Conservation (phyloP, 1,140 invertebrate genomes). For the Bombus confusus region DNA sequence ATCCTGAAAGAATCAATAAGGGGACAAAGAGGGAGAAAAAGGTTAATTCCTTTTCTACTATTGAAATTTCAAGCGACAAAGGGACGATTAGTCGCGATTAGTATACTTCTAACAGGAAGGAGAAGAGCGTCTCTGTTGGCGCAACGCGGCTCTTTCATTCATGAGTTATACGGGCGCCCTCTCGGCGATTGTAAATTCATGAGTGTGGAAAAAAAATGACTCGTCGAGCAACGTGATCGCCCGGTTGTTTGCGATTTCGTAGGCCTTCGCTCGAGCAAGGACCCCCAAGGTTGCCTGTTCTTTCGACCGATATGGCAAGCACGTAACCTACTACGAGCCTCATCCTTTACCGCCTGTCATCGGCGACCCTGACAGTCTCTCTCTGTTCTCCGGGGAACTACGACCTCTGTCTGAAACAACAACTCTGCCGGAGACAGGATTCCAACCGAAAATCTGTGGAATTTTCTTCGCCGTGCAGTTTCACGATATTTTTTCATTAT, state of each 20-base stretch:
- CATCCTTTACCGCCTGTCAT: constrained; percentile 64
- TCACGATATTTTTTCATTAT: not conserved
- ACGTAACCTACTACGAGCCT: constrained; percentile 62
- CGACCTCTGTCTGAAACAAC: constrained; percentile 12
- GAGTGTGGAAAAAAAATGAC: not conserved
- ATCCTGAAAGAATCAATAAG: not conserved
- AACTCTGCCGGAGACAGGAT: not conserved
- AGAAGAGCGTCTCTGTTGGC: not conserved
- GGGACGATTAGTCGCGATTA: constrained; percentile 18
- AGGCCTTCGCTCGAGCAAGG: constrained; percentile 54
- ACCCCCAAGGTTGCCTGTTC: constrained; percentile 57
- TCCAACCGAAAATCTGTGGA: not conserved
- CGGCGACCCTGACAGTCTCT: constrained; percentile 38
- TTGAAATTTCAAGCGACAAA: not conserved
- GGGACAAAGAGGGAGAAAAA: not conserved
- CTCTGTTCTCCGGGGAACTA: constrained; percentile 17
- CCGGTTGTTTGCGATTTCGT: constrained; percentile 52
- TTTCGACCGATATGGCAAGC: constrained; percentile 61
- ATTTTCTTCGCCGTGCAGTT: not conserved
- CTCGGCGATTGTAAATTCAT: constrained; percentile 10
- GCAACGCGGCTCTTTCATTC: not conserved
- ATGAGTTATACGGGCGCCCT: not conserved
- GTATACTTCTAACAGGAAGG: not conserved
- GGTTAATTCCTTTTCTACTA: not conserved
- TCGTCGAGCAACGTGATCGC: constrained; percentile 23